A percentile compares a stretch with the other conserved stretches of the same genome.
phyloP scores from a whole-genome alignment of 2,888 invertebrate genomes.

The Pasiphila rectangulata region DNA sequence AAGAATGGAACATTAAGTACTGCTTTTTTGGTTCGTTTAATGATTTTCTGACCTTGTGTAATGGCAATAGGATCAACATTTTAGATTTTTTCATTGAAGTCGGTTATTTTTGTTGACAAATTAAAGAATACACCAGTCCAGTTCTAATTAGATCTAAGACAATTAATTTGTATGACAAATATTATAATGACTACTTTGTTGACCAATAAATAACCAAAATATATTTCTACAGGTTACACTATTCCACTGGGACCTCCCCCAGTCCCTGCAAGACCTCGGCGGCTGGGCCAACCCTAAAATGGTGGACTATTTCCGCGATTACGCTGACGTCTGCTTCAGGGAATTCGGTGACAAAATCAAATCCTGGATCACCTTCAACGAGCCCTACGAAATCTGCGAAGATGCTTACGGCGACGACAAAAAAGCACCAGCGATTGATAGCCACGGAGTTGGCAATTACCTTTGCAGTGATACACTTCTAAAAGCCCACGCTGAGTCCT shows the following conservation, averaged over 20 bases:
- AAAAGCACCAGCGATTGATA: slow-evolving; percentile 77
- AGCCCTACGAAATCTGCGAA: slow-evolving; percentile 80
- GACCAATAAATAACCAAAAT: too few species aligned
- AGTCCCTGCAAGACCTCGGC: slow-evolving; percentile 78
- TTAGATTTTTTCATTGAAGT: too few species aligned
- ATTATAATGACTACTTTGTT: too few species aligned
- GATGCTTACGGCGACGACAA: slow-evolving; percentile 76
- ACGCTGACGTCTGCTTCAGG: slow-evolving; percentile 76
- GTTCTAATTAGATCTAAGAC: too few species aligned
- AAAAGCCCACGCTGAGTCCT: slow-evolving; percentile 84
- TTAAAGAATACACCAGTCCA: too few species aligned
- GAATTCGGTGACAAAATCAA: slow-evolving; percentile 81
- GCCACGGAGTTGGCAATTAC: slow-evolving; percentile 82
- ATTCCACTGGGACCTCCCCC: slow-evolving; percentile 86
- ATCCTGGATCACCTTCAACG: slow-evolving; percentile 86
- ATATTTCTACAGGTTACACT: slow-evolving; percentile 74
- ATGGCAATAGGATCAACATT: too few species aligned
- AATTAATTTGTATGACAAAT: too few species aligned
- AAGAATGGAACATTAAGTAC: too few species aligned
- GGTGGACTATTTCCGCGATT: slow-evolving; percentile 79
- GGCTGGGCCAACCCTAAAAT: slow-evolving; percentile 79
- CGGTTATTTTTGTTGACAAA: too few species aligned
- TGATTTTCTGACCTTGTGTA: too few species aligned
- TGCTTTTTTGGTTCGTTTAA: too few species aligned
- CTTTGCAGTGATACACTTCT: slow-evolving; percentile 83